Conservation (phyloP, 1,140 invertebrate species). For the Saccostrea echinata region DNA sequence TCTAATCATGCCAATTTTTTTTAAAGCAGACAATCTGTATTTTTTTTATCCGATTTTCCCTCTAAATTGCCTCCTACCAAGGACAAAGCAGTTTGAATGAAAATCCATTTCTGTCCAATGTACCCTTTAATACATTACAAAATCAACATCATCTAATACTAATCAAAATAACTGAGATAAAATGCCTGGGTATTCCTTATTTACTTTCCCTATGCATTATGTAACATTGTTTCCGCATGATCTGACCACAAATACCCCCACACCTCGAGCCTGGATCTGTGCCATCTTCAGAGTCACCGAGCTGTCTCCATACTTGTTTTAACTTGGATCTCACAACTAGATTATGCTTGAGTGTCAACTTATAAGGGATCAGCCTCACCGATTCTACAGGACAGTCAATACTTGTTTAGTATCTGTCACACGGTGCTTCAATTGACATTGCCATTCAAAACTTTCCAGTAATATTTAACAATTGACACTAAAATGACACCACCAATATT, state of each 20-base stretch:
- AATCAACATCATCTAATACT: background rate
- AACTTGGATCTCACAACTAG: background rate
- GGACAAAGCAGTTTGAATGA: background rate
- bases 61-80: background rate
- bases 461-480: constrained; percentile 10
- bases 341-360: constrained; percentile 9
- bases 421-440: constrained; percentile 9
- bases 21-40: constrained; percentile 7
- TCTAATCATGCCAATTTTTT: constrained; percentile 37
- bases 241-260: background rate
- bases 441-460: constrained; percentile 26
- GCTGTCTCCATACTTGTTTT: background rate
- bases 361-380: background rate
- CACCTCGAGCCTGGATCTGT: background rate
- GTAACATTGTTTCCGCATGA: background rate
- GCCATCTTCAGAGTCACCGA: background rate
- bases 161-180: constrained; percentile 13
- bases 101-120: background rate
- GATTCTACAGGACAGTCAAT: constrained; percentile 10
- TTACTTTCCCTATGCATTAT: constrained; percentile 1
- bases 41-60: background rate
- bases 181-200: background rate
- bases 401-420: constrained; percentile 13
- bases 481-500: background rate
- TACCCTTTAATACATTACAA: background rate